Base-by-base conservation (phyloP, 2,888 invertebrate species). In the Troides oblongomaculatus region DNA sequence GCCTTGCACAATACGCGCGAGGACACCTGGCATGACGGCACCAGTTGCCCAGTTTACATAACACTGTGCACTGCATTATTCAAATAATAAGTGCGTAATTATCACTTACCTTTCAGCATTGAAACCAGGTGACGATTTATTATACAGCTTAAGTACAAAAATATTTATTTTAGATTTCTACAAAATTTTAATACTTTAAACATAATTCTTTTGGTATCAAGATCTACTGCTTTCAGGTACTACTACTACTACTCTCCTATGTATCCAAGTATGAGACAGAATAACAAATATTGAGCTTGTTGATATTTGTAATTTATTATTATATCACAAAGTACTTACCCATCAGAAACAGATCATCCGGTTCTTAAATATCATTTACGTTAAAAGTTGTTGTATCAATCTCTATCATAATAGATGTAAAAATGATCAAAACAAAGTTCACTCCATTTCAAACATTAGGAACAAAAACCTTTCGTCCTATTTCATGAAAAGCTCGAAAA, bases 1-100 rank as follows among this genome's bases (percentile, higher is more conserved):
- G 72, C 66, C 66, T 72, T 72, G 72, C 72, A 71, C 69, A 72
- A 72, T 60, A 65, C 64, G 63, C 59, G 60, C 67, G 68, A 66
- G 68, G 71, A 71, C 70, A 72, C 63, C 70, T 68, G 66, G 70
- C 72, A 62, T 43, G 57, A 64, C 70, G 68, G 65, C 68, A 56
- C 66, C 68, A 60, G 59, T 62, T 70, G 61, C 62, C 36, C 60
- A 61, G 23, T 67, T 64, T 71, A 68, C 46, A 61, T 71, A 67
- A 67, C 64, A 53, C 53, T 53, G 50, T 50, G 53, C 53, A n/a
- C 53, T n/a, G 7, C 6, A 53, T n/a, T 53, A n/a, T 53, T 53
- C 53, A 53, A 53, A 53, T 53, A 53, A 53, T 12, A 14, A 14
- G 14, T 14, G 46, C 14, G 46, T 30, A 30, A 46, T 46, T 46